These are phyloP conservation scores for Ichneumon xanthorius DNA, from an alignment of 2,888 invertebrate species.

Conservation along the genomic window DNA sequence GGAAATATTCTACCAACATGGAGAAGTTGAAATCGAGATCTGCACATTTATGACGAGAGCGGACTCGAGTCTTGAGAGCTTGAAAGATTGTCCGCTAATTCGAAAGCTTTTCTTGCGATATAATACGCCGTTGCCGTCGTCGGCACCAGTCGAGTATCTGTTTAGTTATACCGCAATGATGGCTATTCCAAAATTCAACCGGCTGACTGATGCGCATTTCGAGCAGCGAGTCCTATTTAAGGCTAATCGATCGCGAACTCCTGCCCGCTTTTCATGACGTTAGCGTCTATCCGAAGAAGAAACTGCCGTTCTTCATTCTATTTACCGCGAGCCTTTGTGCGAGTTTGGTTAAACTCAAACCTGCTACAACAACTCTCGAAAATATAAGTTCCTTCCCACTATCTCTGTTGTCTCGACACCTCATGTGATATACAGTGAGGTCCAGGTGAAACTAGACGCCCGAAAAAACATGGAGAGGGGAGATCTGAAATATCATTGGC, in stretches of 20 bases:
- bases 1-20: conserved; percentile 10
- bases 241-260: conserved; percentile 90
- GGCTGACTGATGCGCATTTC: conserved; percentile 27
- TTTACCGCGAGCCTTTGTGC: too few species aligned
- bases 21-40: conserved; percentile 25
- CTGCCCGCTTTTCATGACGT: conserved; percentile 96
- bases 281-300: conserved; percentile 97
- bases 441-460: too few species aligned
- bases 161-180: conserved; percentile 39
- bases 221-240: conserved; percentile 22
- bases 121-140: neutral
- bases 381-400: too few species aligned
- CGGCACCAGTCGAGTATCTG: conserved; percentile 22
- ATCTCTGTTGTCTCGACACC: too few species aligned
- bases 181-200: conserved; percentile 36
- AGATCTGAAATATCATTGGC: too few species aligned
- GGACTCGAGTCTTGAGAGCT: conserved; percentile 3
- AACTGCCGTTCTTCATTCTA: conserved; percentile 91
- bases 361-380: too few species aligned
- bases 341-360: too few species aligned
- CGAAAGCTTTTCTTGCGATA: conserved; percentile 11
- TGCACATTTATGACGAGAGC: conserved; percentile 5
- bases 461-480: too few species aligned
- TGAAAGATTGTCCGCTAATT: conserved; percentile 17
- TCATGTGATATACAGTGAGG: too few species aligned